Base-by-base conservation (phyloP, 2,888 invertebrate species). In the Byasa hedistus region DNA sequence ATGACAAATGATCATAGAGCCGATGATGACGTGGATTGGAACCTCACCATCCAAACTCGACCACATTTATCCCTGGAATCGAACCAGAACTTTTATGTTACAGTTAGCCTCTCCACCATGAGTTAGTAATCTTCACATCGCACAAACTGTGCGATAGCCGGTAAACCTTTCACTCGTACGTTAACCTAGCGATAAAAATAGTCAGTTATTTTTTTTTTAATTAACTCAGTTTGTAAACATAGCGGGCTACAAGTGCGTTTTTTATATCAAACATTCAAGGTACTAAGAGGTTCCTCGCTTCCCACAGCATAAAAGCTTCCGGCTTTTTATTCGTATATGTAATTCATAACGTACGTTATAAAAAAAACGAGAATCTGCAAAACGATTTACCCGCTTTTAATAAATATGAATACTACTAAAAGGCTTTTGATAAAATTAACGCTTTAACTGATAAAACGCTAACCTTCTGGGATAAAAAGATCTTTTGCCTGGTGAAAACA, bases 311-410 rank as follows among this genome's bases (percentile, higher is more conserved):
- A 61, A 61, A 54, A 54, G 39, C 61, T 51, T 57, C 57, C 57
- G 48, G 61, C 17, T 65, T 61, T 27, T 61, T 61, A 59, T 64
- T 64, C 58, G 59, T 32, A 64, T 54, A 59, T 61, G 61, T 65
- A 65, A 65, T 61, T 65, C 57, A 48, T 36, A 48, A 61, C 56
- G n/a, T 57, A 57, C 57, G 61, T 61, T 65, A 58, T 54, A 24
- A 51, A 57, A 39, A 39, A 51, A 61, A 65, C 23, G 36, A 15
- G 32, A n/a, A 51, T 63, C 56, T 61, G 32, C n/a, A 36, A 65
- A 64, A 23, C 56, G 21, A 51, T 65, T 48, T 51, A 61, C 52
- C 24, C 22, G 24, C 15, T 22, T 27, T 21, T 44, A 55, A 55
- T 56, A 56, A 60, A 54, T 44, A 55, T 55, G 44, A 55, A 60